A percentile compares a stretch with the other conserved stretches of the same genome.
phyloP scores from a whole-genome alignment of 2,888 invertebrate genomes.

The Macrophya annulata region DNA sequence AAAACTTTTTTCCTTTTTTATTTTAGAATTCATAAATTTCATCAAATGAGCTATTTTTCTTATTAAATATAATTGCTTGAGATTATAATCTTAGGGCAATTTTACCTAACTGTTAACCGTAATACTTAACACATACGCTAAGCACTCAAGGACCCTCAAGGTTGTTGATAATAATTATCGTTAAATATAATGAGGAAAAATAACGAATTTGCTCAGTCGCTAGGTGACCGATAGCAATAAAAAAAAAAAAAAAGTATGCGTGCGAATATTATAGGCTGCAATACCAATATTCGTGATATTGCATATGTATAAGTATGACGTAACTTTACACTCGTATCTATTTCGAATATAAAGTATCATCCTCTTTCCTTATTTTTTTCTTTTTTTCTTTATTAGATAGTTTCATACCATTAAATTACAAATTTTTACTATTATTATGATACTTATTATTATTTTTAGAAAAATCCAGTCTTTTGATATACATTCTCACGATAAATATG shows the following conservation, averaged over 20 bases:
- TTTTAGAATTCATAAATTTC: not conserved
- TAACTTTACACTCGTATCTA: slow-evolving; percentile 10
- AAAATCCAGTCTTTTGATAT: not conserved
- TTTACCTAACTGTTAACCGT: not conserved
- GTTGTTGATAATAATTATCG: slow-evolving; percentile 28
- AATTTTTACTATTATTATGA: not conserved
- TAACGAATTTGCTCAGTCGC: not conserved
- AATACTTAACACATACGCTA: not conserved
- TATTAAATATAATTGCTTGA: not conserved
- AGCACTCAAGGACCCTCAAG: slow-evolving; percentile 22
- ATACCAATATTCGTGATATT: slow-evolving; percentile 5
- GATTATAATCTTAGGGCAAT: not conserved
- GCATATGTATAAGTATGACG: not conserved
- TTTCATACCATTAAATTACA: not conserved
- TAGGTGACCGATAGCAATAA: not conserved
- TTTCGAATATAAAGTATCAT: not conserved
- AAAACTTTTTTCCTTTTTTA: not conserved
- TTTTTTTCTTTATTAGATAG: not conserved
- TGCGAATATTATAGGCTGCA: not conserved
- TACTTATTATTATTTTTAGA: not conserved
- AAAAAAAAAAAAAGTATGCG: not conserved
- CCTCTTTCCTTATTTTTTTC: not conserved
- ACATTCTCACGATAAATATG: not conserved
- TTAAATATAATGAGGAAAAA: not conserved
- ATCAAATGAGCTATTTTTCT: not conserved